These are phyloP conservation scores for Malthinus flaveolus DNA, from an alignment of 2,888 invertebrate species.

Conservation along the genomic window DNA sequence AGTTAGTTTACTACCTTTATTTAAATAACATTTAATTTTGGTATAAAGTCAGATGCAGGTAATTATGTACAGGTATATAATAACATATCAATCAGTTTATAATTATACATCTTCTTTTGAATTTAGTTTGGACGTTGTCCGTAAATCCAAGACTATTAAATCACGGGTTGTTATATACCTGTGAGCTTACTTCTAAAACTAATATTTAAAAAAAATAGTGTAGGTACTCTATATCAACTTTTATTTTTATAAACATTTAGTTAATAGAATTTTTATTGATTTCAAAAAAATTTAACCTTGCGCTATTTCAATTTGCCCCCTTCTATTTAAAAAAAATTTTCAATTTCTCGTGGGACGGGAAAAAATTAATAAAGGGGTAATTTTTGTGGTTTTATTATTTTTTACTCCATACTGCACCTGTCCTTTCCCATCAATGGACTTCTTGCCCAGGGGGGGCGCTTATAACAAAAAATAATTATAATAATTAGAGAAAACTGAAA, in stretches of 20 bases:
- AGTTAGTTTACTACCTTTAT: slow-evolving; percentile 14
- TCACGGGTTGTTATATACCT: slow-evolving; percentile 32
- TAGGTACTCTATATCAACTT: slow-evolving; percentile 12
- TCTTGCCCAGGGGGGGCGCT: too few species aligned
- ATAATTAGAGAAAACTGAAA: too few species aligned
- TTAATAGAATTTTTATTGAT: slow-evolving; percentile 32
- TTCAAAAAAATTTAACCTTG: slow-evolving; percentile 8
- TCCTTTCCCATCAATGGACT: too few species aligned
- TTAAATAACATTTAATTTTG: slow-evolving; percentile 36
- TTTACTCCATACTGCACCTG: too few species aligned
- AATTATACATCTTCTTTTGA: slow-evolving; percentile 47
- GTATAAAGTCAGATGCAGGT: slow-evolving; percentile 38
- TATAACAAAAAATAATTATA: too few species aligned
- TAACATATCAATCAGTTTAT: slow-evolving; percentile 52
- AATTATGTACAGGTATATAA: slow-evolving; percentile 52
- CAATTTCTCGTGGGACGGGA: too few species aligned
- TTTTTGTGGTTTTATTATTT: too few species aligned
- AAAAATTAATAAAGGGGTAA: too few species aligned
- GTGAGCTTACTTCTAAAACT: slow-evolving; percentile 17
- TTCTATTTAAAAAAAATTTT: too few species aligned
- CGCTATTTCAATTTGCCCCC: not conserved
- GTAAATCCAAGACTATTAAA: slow-evolving; percentile 33
- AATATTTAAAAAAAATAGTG: slow-evolving; percentile 6
- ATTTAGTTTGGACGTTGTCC: slow-evolving; percentile 33
- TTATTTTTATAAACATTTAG: slow-evolving; percentile 6